Conservation (phyloP, 2,113 vertebrate species). For the Ia io region DNA sequence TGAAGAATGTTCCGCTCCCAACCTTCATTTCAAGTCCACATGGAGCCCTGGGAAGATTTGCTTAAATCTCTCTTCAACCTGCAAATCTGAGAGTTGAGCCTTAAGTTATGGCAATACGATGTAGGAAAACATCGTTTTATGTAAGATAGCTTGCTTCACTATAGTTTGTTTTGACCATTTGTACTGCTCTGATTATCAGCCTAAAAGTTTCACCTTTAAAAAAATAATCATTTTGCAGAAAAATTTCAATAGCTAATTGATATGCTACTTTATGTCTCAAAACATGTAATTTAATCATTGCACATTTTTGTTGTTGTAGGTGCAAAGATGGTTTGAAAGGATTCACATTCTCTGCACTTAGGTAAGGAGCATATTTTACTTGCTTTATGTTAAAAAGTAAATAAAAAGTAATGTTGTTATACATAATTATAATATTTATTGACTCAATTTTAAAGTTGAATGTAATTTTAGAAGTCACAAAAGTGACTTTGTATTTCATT, state of each 20-base stretch:
- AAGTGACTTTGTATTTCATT: not conserved
- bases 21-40: not conserved
- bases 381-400: not conserved
- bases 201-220: not conserved
- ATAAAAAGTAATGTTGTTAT: not conserved
- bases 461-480: conserved; percentile 3
- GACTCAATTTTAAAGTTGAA: conserved; percentile 22
- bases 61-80: not conserved
- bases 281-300: conserved; percentile 17
- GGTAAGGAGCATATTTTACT: conserved; percentile 73
- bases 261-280: not conserved
- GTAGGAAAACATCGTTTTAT: not conserved
- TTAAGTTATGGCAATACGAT: not conserved
- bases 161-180: not conserved
- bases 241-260: not conserved
- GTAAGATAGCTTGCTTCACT: not conserved
- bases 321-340: conserved; percentile 97
- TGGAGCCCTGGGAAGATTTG: not conserved
- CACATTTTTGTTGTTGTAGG: conserved; percentile 83
- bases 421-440: not conserved
- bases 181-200: not conserved
- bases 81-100: not conserved
- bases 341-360: conserved; percentile 86
- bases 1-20: not conserved
- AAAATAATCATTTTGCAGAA: not conserved